phyloP scores from a whole-genome alignment of 1,140 invertebrate genomes.

The Drosophila auraria region DNA sequence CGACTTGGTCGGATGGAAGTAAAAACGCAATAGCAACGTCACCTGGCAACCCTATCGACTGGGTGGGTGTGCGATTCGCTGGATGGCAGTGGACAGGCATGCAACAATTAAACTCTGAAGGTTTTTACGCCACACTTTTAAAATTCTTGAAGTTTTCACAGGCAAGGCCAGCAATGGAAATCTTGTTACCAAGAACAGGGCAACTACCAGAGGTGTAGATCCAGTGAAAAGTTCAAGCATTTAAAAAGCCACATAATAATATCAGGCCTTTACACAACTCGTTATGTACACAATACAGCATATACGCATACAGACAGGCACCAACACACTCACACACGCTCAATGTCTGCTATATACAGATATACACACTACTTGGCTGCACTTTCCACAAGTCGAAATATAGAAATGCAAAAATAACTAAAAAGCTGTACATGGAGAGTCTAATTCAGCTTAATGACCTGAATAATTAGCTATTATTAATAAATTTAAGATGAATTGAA shows the following conservation, averaged over 20 bases:
- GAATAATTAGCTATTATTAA: conserved; percentile 4
- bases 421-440: background rate
- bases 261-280: conserved; percentile 47
- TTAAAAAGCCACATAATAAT: conserved; percentile 1
- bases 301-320: conserved; percentile 22
- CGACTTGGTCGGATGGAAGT: conserved; percentile 7
- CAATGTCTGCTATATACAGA: conserved; percentile 48
- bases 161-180: conserved; percentile 26
- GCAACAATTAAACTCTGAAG: conserved; percentile 46
- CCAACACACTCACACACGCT: conserved; percentile 13
- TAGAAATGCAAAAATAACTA: conserved; percentile 4
- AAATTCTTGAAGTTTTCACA: conserved; percentile 11
- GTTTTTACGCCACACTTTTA: conserved; percentile 11
- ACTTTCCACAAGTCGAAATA: conserved; percentile 23
- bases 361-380: conserved; percentile 49
- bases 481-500: conserved; percentile 20
- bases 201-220: background rate
- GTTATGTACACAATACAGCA: conserved; percentile 41
- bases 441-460: conserved; percentile 1
- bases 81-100: conserved; percentile 18
- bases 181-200: conserved; percentile 42
- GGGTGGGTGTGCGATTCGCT: conserved; percentile 4
- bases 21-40: conserved; percentile 41
- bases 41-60: conserved; percentile 43
- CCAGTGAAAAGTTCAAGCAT: background rate